Evolutionary conservation across 2,888 invertebrate genomes (phyloP).

Genomic region (Pilophorus perplexus): DNA sequence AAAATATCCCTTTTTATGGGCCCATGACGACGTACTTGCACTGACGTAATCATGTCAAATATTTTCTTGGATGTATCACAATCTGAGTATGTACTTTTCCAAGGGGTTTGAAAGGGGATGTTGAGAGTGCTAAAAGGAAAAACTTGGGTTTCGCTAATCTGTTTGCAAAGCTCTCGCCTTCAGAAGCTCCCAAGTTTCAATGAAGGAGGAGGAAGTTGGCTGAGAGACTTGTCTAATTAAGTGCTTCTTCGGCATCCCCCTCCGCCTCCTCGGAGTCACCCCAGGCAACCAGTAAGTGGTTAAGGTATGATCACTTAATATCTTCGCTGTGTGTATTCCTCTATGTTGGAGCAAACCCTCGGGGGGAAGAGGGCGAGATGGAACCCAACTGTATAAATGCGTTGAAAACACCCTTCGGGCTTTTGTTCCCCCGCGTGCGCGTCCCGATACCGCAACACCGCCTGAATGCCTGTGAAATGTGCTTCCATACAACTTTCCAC

Average conservation of each 20-base stretch:
- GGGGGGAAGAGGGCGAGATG: not conserved
- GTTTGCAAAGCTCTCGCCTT: conserved; percentile 39
- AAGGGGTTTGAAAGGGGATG: conserved; percentile 2
- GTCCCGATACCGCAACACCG: not conserved
- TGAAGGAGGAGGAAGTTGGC: conserved; percentile 38
- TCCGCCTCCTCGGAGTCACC: not conserved
- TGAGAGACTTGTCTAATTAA: conserved; percentile 40
- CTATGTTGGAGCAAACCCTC: not conserved
- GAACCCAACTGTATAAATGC: conserved; percentile 13
- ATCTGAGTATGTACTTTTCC: too few relatives aligned
- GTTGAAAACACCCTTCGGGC: conserved; percentile 5
- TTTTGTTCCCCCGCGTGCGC: not conserved
- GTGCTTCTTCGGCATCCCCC: conserved; percentile 18
- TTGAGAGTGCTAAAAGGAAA: conserved; percentile 35
- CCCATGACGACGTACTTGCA: too few relatives aligned
- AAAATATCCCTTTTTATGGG: too few relatives aligned
- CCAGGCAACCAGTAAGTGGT: conserved; percentile 8
- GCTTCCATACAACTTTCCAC: conserved; percentile 16
- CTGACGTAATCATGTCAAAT: too few relatives aligned
- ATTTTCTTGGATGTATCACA: too few relatives aligned
- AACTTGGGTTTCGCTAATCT: conserved; percentile 38
- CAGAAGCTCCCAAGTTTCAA: conserved; percentile 33
- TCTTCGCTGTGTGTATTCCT: conserved; percentile 35
- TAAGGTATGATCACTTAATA: conserved; percentile 41
- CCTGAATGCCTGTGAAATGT: conserved; percentile 19